These are phyloP conservation scores for Ecliptopera silaceata DNA, from an alignment of 2,888 invertebrate genomes.

Conservation along the genomic window DNA sequence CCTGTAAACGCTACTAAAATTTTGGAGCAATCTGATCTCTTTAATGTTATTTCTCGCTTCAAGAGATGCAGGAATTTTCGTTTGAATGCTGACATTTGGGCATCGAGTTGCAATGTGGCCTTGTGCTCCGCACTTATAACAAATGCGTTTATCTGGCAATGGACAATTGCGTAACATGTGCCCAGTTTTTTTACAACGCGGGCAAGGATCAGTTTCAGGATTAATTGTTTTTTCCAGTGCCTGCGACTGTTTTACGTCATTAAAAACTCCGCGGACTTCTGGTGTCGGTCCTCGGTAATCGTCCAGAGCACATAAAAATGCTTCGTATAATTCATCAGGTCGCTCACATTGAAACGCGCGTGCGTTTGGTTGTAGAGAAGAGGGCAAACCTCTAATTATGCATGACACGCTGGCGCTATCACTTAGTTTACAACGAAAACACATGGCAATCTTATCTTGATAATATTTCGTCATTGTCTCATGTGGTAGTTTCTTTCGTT, in stretches of 20 bases:
- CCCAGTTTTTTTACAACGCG: background rate
- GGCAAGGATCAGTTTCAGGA: background rate
- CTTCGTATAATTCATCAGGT: conserved; percentile 38
- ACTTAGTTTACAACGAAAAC: conserved; percentile 39
- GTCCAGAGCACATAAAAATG: conserved; percentile 36
- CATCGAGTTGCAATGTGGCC: background rate
- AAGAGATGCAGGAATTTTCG: background rate
- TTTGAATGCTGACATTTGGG: background rate
- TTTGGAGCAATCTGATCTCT: background rate
- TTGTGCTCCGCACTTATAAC: background rate
- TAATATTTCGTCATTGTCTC: conserved; percentile 42
- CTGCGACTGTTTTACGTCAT: background rate
- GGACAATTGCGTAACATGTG: background rate
- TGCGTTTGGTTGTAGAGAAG: conserved; percentile 37
- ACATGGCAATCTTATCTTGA: conserved; percentile 44
- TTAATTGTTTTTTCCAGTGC: background rate
- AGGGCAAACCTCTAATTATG: conserved; percentile 38
- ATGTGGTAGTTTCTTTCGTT: conserved; percentile 26
- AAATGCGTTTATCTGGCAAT: background rate
- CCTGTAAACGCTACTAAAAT: conserved; percentile 14
- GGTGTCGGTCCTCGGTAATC: conserved; percentile 25
- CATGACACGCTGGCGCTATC: conserved; percentile 39
- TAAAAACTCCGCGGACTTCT: background rate
- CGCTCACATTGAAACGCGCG: conserved; percentile 37
- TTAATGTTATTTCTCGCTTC: background rate